These are phyloP conservation scores for Pammene fasciana DNA, from an alignment of 2,888 invertebrate species.

Conservation along the genomic window DNA sequence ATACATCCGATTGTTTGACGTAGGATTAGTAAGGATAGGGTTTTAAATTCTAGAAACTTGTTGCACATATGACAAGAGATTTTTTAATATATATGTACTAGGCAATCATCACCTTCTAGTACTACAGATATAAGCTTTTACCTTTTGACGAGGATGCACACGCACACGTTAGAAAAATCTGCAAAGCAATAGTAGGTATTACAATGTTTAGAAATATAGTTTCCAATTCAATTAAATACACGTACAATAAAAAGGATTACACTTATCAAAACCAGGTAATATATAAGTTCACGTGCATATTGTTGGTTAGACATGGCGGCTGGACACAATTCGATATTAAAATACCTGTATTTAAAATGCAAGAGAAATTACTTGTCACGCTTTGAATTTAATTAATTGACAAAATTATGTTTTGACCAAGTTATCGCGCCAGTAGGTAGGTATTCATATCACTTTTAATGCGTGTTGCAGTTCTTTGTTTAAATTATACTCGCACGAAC, in stretches of 20 bases:
- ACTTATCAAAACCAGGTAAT: constrained; percentile 28
- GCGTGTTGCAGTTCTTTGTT: too few species aligned
- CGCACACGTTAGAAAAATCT: constrained; percentile 49
- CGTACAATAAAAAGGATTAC: neutral
- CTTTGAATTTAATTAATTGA: constrained; percentile 63
- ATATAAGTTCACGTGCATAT: constrained; percentile 29
- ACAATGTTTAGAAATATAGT: neutral
- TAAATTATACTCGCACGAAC: too few species aligned
- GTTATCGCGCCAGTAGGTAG: neutral
- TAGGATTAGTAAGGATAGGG: too few species aligned
- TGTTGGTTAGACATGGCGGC: constrained; percentile 51
- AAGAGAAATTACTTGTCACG: constrained; percentile 50
- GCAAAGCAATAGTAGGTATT: constrained; percentile 22
- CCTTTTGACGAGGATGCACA: constrained; percentile 46
- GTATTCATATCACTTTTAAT: neutral
- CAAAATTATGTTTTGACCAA: constrained; percentile 44
- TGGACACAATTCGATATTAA: constrained; percentile 8
- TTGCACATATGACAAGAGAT: too few species aligned
- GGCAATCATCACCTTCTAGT: too few species aligned
- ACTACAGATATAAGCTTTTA: neutral
- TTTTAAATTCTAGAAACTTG: too few species aligned
- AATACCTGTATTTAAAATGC: constrained; percentile 31
- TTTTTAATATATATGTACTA: too few species aligned
- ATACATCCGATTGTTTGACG: too few species aligned
- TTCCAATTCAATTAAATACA: neutral